Base-by-base conservation (phyloP, 2,113 vertebrate genomes). In the Atrichornis clamosus region DNA sequence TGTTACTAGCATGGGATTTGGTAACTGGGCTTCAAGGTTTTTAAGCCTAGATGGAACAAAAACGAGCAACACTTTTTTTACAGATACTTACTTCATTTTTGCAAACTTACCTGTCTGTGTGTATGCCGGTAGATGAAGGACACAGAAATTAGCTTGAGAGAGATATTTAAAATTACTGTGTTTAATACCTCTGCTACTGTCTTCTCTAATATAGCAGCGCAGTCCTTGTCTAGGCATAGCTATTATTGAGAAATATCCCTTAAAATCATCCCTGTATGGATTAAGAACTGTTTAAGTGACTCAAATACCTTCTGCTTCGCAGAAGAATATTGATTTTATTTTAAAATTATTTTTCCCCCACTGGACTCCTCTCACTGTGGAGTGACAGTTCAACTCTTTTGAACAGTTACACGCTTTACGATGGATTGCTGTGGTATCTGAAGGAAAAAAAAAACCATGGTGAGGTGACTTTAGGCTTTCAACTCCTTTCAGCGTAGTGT, bases 81-180 rank as follows among this genome's bases (percentile, higher is more conserved):
- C 23, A 30, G 49, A 9, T 30, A 15, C 56, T 72, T 75, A 56
- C 32, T 74, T 37, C 7, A 6, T 68, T 87, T 93, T 90, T 85
- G 12, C 11, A 41, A 44, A 24, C 0, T 0, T 13, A 6, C 0
- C 26, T 39, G 7, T 56, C 76, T 68, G 13, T 62, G 19, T 53
- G 10, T 56, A n/a, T 86, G 18, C 14, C 20, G 46, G 4, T 39
- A 42, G 58, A 17, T 62, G 18, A 52, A 37, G 3, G 44, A 46
- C 11, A 27, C 1, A 16, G 52, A 67, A 87, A 73, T 65, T 9
- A 76, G 44, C n/a, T 68, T 19, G 32, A 62, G 52, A 69, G 55
- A n/a, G 46, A 10, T 67, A n/a, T 78, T 82, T 64, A 53, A 46
- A 84, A 73, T 65, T 12, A 19, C 23, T 28, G 5, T 59, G 21